These are phyloP conservation scores for Aphelenchoides avenae DNA, from an alignment of 1,140 invertebrate species.

Conservation along the genomic window DNA sequence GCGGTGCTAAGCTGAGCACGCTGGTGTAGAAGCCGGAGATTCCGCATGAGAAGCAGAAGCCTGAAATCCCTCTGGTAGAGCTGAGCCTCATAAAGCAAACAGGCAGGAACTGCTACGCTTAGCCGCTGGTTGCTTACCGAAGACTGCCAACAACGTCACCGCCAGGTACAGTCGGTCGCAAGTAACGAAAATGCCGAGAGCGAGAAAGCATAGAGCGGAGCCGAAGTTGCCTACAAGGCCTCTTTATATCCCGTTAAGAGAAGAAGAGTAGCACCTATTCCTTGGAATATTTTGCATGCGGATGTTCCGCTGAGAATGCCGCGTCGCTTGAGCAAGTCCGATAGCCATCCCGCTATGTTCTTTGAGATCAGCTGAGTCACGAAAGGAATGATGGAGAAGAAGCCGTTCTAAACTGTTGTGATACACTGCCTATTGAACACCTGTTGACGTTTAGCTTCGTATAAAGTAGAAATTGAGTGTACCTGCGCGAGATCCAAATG, in stretches of 20 bases:
- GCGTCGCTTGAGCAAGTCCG: constrained; percentile 21
- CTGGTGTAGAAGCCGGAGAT: constrained; percentile 16
- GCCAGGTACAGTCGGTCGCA: constrained; percentile 13
- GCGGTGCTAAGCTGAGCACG: constrained; percentile 14
- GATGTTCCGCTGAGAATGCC: constrained; percentile 16
- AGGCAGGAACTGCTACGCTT: too few relatives aligned
- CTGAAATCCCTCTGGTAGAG: too few relatives aligned
- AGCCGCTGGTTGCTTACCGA: constrained; percentile 12
- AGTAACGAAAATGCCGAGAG: constrained; percentile 19
- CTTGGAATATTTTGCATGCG: constrained; percentile 27
- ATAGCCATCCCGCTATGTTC: constrained; percentile 2
- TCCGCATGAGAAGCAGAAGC: constrained; percentile 8
- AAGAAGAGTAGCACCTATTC: constrained; percentile 18
- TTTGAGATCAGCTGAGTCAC: constrained; percentile 27
- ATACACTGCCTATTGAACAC: too few relatives aligned
- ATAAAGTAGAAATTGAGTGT: neutral
- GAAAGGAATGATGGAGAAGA: constrained; percentile 36
- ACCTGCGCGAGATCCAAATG: constrained; percentile 23
- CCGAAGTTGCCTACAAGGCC: constrained; percentile 18
- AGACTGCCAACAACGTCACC: constrained; percentile 7
- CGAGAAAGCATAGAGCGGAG: constrained; percentile 1
- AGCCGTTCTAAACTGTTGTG: constrained; percentile 26
- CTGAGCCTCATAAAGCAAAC: too few relatives aligned
- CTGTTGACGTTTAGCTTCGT: constrained; percentile 13
- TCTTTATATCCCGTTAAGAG: constrained; percentile 2